phyloP scores from a whole-genome alignment of 2,113 vertebrate genomes.

The Eclectus roratus region DNA sequence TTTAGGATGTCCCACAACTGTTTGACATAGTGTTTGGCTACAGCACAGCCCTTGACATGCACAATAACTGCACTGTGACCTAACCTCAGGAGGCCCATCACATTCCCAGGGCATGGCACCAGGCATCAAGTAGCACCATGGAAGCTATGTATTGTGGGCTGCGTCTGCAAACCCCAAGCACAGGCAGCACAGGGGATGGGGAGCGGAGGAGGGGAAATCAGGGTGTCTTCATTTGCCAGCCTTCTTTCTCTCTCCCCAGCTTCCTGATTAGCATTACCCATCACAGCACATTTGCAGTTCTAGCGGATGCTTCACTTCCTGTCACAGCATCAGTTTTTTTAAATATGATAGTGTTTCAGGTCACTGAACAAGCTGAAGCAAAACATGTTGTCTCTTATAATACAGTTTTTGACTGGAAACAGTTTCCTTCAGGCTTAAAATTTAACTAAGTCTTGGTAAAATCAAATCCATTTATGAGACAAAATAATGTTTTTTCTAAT shows the following conservation, averaged over 20 bases:
- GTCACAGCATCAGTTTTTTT: neutral
- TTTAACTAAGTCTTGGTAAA: neutral
- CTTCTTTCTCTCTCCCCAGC: neutral
- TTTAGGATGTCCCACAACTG: neutral
- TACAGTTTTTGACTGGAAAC: neutral
- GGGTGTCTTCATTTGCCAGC: neutral
- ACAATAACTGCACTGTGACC: accelerated
- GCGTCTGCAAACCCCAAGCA: accelerated
- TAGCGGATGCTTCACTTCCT: neutral
- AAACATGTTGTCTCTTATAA: neutral
- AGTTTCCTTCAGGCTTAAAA: neutral
- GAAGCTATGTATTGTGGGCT: neutral
- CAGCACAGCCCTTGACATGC: neutral
- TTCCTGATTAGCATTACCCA: neutral
- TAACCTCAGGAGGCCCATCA: neutral
- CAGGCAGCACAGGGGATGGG: neutral
- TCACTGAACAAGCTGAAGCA: neutral
- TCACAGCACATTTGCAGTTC: neutral
- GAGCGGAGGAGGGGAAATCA: neutral
- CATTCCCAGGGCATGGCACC: accelerated
- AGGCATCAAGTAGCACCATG: accelerated
- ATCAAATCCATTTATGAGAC: neutral
- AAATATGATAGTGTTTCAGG: neutral
- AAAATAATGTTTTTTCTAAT: neutral
- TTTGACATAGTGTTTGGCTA: neutral